Evolutionary conservation across 2,888 invertebrate genomes (phyloP).

Genomic region (Agrochola macilenta): DNA sequence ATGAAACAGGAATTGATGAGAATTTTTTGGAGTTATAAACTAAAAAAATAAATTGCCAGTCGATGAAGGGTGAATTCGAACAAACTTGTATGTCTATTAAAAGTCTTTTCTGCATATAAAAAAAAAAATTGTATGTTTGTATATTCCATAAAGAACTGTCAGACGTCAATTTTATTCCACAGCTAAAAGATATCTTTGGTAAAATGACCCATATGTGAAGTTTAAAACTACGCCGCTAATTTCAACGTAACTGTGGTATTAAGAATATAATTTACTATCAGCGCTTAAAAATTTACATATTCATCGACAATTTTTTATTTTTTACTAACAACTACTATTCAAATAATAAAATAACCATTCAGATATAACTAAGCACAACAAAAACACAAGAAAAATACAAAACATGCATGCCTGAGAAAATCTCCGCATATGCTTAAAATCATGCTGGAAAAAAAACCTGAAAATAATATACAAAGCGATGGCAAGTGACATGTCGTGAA

Average conservation of each 20-base stretch:
- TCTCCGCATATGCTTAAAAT: constrained; percentile 32
- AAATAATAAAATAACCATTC: constrained; percentile 34
- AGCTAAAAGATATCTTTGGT: not conserved
- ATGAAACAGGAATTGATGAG: not conserved
- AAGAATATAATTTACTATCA: not conserved
- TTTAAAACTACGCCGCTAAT: not conserved
- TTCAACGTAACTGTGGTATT: not conserved
- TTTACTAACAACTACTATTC: not conserved
- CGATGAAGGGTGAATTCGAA: too few species aligned
- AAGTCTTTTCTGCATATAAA: too few species aligned
- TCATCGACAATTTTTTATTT: not conserved
- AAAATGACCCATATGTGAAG: not conserved
- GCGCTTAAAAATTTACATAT: not conserved
- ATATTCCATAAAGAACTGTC: too few species aligned
- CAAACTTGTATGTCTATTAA: too few species aligned
- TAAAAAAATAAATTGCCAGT: too few species aligned
- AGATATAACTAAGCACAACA: constrained; percentile 55
- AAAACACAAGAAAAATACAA: constrained; percentile 39
- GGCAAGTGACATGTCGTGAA: constrained; percentile 74
- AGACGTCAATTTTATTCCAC: not conserved
- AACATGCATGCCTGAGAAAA: constrained; percentile 49
- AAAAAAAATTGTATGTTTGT: too few species aligned
- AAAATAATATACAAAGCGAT: constrained; percentile 70
- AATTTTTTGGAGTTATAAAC: too few species aligned
- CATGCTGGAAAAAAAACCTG: constrained; percentile 57